phyloP scores from a whole-genome alignment of 2,113 vertebrate species.

The Thamnaconus septentrionalis region DNA sequence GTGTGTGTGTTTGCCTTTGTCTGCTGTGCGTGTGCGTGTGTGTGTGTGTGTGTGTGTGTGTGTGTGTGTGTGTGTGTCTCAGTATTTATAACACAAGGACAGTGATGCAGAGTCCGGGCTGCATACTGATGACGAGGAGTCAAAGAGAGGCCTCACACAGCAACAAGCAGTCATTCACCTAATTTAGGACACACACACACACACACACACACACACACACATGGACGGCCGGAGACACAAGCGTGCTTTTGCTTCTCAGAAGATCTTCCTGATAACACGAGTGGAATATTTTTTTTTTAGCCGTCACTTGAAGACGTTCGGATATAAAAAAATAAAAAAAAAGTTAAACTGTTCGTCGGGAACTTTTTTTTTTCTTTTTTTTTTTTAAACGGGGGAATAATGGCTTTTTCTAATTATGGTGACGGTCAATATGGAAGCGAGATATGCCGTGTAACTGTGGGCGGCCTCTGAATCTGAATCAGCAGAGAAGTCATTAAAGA shows the following conservation, averaged over 20 bases:
- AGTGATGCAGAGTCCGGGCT: constrained; percentile 54
- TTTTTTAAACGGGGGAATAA: constrained; percentile 32
- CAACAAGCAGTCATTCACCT: constrained; percentile 72
- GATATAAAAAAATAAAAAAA: not conserved
- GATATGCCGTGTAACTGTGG: constrained; percentile 37
- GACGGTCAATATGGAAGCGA: constrained; percentile 25
- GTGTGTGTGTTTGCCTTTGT: constrained; percentile 33
- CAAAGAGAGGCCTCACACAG: constrained; percentile 60
- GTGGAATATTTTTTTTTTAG: not conserved
- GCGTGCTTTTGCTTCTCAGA: not conserved
- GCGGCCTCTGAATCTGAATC: constrained; percentile 52
- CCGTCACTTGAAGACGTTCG: too few relatives aligned
- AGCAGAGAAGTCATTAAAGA: constrained; percentile 57
- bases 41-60: not conserved
- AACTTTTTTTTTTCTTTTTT: constrained; percentile 12
- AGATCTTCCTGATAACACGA: constrained; percentile 18
- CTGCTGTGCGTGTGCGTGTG: too few relatives aligned
- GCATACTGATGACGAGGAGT: constrained; percentile 69
- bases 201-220: constrained; percentile 14
- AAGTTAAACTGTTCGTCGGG: constrained; percentile 13
- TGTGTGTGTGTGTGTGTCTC: constrained; percentile 32
- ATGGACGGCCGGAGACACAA: not conserved
- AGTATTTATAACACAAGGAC: constrained; percentile 70
- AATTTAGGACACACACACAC: constrained; percentile 52
- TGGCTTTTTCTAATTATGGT: constrained; percentile 43